Conservation (phyloP, 1,140 invertebrate genomes). For the Chrysomallon squamiferum region DNA sequence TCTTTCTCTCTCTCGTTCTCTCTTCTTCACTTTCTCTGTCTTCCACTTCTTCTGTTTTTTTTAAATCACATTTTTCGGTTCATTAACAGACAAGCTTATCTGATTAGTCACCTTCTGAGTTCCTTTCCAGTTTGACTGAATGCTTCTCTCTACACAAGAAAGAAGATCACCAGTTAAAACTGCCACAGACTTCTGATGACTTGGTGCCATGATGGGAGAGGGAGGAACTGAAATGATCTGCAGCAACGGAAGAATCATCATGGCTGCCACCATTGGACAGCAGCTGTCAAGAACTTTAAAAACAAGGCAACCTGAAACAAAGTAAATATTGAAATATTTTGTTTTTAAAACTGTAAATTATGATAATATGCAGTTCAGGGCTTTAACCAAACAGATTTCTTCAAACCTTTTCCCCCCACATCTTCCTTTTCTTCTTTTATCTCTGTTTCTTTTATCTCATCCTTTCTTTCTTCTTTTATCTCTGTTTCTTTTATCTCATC, state of each 20-base stretch:
- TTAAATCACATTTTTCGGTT: too few relatives aligned
- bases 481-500: too few relatives aligned
- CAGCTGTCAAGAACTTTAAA: neutral
- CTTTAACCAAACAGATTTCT: neutral
- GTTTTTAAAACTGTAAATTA: neutral
- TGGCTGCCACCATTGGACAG: neutral
- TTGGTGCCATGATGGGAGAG: neutral
- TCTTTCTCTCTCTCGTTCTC: too few relatives aligned
- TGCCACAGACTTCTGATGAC: neutral
- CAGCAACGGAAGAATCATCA: constrained; percentile 19
- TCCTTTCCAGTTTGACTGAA: neutral
- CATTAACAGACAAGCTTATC: too few relatives aligned
- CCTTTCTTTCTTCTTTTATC: neutral
- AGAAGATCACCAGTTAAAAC: neutral
- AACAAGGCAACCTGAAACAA: neutral
- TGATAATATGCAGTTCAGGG: neutral
- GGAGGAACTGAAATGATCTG: constrained; percentile 18
- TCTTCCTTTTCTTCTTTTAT: too few relatives aligned
- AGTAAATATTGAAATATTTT: neutral
- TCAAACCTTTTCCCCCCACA: neutral
- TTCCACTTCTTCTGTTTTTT: too few relatives aligned
- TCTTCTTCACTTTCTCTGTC: too few relatives aligned
- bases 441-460: too few relatives aligned
- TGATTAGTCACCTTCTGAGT: too few relatives aligned
- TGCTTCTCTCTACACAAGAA: neutral